A percentile compares a stretch with the other conserved stretches of the same genome.
Evolutionary conservation across 92 coral and sea anemone genomes (phyloP).

Genomic region (Montipora capitata): DNA sequence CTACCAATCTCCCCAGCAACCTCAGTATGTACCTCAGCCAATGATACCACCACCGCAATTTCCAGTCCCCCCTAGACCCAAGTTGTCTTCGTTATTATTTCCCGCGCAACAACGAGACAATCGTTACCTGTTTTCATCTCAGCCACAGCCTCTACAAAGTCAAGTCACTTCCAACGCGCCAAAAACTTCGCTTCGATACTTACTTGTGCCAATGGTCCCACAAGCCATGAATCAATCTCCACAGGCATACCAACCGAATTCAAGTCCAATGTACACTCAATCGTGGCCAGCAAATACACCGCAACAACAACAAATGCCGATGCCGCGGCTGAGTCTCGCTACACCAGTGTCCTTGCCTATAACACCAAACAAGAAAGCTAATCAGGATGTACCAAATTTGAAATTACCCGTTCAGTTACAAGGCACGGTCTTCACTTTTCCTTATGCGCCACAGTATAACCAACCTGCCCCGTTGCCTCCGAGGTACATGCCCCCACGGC

Average conservation of each 20-base stretch:
- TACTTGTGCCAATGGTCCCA: conserved; percentile 21
- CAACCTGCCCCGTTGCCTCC: conserved; percentile 24
- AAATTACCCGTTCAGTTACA: conserved; percentile 39
- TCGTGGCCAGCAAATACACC: conserved; percentile 14
- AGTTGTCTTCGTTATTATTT: not conserved
- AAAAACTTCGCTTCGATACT: not conserved
- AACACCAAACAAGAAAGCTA: conserved; percentile 11
- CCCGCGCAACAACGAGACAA: conserved; percentile 23
- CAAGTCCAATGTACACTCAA: conserved; percentile 28
- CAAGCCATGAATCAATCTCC: conserved; percentile 16
- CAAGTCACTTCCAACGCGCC: not conserved
- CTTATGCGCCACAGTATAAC: conserved; percentile 25
- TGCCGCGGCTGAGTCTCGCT: conserved; percentile 8
- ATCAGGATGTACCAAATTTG: not conserved
- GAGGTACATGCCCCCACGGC: conserved; percentile 22
- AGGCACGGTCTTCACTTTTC: conserved; percentile 27
- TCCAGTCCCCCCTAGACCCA: conserved; percentile 11
- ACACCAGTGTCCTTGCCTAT: conserved; percentile 28
- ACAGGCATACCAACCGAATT: conserved; percentile 37
- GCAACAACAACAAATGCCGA: conserved; percentile 11
- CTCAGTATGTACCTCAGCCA: conserved; percentile 15
- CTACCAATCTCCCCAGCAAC: conserved; percentile 33
- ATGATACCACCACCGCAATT: not conserved
- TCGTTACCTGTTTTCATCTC: conserved; percentile 29
- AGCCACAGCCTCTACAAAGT: conserved; percentile 17